Conservation (phyloP, 1,140 invertebrate genomes). For the Drosophila eugracilis region DNA sequence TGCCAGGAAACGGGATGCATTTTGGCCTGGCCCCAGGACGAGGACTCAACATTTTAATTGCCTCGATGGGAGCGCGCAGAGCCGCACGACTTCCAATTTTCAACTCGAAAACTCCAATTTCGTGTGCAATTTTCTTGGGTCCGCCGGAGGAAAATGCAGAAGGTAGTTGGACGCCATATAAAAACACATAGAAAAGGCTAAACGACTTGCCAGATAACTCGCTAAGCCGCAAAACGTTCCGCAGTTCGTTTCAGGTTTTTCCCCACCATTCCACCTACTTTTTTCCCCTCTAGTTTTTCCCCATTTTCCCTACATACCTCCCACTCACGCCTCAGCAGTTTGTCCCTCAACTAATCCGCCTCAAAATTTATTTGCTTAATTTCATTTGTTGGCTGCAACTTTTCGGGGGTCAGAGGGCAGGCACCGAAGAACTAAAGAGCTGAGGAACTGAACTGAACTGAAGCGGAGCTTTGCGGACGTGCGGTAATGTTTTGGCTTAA, state of each 20-base stretch:
- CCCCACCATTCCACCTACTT: background rate
- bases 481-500: conserved; percentile 75
- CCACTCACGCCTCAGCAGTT: conserved; percentile 6
- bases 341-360: conserved; percentile 66
- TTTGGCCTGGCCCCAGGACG: conserved; percentile 8
- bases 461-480: conserved; percentile 52
- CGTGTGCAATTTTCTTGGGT: conserved; percentile 64
- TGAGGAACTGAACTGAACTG: conserved; percentile 15
- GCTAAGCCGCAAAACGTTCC: conserved; percentile 78
- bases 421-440: conserved; percentile 1
- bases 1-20: conserved; percentile 19
- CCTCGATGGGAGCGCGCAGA: conserved; percentile 42
- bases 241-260: conserved; percentile 36
- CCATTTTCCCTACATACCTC: background rate
- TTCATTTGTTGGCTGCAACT: conserved; percentile 75
- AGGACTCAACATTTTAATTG: conserved; percentile 71
- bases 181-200: conserved; percentile 36
- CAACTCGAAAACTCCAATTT: conserved; percentile 65
- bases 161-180: conserved; percentile 35
- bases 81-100: conserved; percentile 47
- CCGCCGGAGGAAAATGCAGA: conserved; percentile 15
- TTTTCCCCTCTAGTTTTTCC: background rate
- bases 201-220: conserved; percentile 68
- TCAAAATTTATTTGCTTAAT: conserved; percentile 82
- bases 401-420: conserved; percentile 26